Conservation (phyloP, 2,113 vertebrate genomes). For the Heptranchias perlo region DNA sequence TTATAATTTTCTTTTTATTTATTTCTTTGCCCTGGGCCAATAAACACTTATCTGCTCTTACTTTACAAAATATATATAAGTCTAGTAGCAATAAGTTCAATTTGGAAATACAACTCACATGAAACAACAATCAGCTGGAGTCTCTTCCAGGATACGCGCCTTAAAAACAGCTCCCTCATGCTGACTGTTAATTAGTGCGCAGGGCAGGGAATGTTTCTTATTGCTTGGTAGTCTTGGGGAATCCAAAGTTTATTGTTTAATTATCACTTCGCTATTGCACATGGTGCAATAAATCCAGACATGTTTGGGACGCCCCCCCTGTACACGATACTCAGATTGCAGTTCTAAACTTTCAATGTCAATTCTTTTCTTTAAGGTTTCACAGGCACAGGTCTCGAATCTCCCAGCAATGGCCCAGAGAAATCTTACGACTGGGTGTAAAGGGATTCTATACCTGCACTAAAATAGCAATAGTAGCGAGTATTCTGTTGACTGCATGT, state of each 20-base stretch:
- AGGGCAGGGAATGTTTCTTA: slow-evolving; percentile 8
- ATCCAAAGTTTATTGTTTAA: slow-evolving; percentile 33
- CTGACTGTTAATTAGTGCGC: background rate
- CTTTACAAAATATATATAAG: too few relatives aligned
- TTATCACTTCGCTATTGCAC: slow-evolving; percentile 30
- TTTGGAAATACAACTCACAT: background rate
- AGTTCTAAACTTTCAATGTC: slow-evolving; percentile 6
- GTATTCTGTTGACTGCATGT: background rate
- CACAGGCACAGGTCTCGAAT: background rate
- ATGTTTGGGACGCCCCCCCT: slow-evolving; percentile 10
- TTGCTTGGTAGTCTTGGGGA: slow-evolving; percentile 6
- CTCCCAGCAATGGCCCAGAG: background rate
- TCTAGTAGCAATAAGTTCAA: background rate
- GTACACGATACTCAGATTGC: background rate
- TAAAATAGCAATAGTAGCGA: background rate
- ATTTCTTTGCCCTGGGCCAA: background rate
- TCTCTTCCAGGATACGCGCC: background rate
- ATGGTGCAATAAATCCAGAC: background rate
- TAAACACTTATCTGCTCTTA: background rate
- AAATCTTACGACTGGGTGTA: background rate
- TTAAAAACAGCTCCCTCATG: background rate
- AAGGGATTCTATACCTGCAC: background rate
- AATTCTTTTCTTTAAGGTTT: background rate
- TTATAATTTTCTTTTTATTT: background rate
- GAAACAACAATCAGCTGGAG: background rate